Base-by-base conservation (phyloP, 2,888 invertebrate species). In the Zonitis immaculata region DNA sequence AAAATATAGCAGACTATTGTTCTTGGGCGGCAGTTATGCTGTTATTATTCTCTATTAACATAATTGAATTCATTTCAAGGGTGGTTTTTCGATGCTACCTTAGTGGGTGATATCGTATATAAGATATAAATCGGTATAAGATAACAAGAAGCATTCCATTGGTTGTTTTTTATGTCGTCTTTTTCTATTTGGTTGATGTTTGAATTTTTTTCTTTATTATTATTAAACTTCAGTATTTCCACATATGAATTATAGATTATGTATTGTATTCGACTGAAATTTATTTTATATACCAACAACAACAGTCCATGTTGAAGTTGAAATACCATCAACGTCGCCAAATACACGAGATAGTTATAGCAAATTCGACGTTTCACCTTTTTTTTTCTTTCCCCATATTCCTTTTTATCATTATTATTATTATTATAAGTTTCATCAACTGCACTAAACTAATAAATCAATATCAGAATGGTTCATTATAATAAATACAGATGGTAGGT, bases 171-270 rank as follows among this genome's bases (percentile, higher is more conserved):
- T 65, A 60, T 57, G 50, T 54, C 51, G 3, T 25, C 3, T 25
- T 25, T 25, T 3, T 5, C 25, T 6, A 25, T 25, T 6, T n/a
- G n/a, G n/a, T n/a, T n/a, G 6, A 25, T 25, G 6, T 25, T 5
- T 25, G 6, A 25, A 25, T 25, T 25, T 3, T 25, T 25, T 14
- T 16, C 6, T 27, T 27, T 44, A n/a, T 3, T 25, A 11, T 44
- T 27, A 6, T 27, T 6, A 14, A 14, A 27, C 27, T 27, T 27
- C 1, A 32, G 32, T 32, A 32, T 32, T 32, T 47, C 50, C 60
- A 52, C 62, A 66, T 72, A 73, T 73, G 73, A 73, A 73, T 73
- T 72, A 73, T 72, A 73, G 70, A 73, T 73, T 69, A 70, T 68
- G 71, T 69, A 72, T 73, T 73, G 73, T 73, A 71, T 72, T 71